A percentile compares a stretch with the other conserved stretches of the same genome.
Conservation (phyloP, 2,797 vertebrate species). For the Pteropus rufus region DNA sequence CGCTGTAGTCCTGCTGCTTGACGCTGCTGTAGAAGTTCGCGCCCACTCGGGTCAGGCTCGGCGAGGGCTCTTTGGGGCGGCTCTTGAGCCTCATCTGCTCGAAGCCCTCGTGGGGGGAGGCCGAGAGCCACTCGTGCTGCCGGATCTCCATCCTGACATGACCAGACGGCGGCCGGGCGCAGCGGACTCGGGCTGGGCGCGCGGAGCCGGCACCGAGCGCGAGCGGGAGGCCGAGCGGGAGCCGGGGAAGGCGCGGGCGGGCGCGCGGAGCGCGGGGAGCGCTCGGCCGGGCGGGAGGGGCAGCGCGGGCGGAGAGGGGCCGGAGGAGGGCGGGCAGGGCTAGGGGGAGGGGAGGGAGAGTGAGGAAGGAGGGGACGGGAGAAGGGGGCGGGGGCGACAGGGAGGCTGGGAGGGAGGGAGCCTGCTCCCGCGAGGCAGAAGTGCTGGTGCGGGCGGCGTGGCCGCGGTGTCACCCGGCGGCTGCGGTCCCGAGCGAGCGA, state of each 20-base stretch:
- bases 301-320: background rate
- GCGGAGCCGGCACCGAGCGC: background rate
- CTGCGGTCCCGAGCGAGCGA: conserved; percentile 62
- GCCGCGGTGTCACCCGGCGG: background rate
- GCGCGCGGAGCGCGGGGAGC: background rate
- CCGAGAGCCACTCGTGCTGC: conserved; percentile 85
- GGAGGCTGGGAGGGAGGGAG: background rate
- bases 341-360: background rate
- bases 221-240: conserved; percentile 55
- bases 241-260: background rate
- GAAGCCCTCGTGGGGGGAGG: conserved; percentile 83
- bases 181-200: background rate
- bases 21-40: conserved; percentile 88
- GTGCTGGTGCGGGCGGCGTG: conserved; percentile 17
- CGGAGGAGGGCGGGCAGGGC: background rate
- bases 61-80: conserved; percentile 83
- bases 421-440: background rate
- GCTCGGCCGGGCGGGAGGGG: background rate
- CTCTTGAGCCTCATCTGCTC: conserved; percentile 88
- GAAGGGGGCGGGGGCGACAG: background rate
- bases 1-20: conserved; percentile 95
- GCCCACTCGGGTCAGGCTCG: conserved; percentile 82
- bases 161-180: conserved; percentile 77
- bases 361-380: background rate
- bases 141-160: conserved; percentile 88